Percentiles rank a stretch among this genome's conserved stretches.
phyloP scores from a whole-genome alignment of 2,113 vertebrate genomes.

The Hippocampus zosterae region DNA sequence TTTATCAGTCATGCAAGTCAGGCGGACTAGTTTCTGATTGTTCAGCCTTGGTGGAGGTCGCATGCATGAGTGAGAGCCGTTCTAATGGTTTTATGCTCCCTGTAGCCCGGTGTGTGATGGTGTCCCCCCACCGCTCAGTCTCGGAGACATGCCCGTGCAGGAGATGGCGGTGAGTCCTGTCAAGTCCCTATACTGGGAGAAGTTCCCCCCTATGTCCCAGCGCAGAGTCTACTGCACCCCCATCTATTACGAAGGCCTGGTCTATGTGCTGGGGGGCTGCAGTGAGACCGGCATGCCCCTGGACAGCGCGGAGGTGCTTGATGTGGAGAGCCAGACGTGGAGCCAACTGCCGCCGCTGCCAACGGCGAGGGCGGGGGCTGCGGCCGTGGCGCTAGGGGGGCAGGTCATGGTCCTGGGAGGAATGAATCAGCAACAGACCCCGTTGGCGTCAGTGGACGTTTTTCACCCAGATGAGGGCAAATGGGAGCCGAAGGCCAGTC shows the following conservation, averaged over 20 bases:
- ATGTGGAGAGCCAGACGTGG: slow-evolving; percentile 84
- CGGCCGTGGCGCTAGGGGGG: slow-evolving; percentile 79
- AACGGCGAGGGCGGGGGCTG: slow-evolving; percentile 83
- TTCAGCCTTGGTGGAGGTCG: background rate
- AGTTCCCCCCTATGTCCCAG: slow-evolving; percentile 87
- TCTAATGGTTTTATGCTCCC: slow-evolving; percentile 14
- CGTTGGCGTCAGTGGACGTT: slow-evolving; percentile 86
- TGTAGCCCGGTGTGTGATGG: slow-evolving; percentile 43
- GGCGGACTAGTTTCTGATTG: background rate
- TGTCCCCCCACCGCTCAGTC: slow-evolving; percentile 45
- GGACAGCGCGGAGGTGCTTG: slow-evolving; percentile 82
- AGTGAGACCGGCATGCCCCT: slow-evolving; percentile 80
- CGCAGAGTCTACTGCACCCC: slow-evolving; percentile 89
- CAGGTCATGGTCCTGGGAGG: slow-evolving; percentile 87
- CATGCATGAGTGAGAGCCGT: too few relatives aligned
- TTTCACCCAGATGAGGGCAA: slow-evolving; percentile 89
- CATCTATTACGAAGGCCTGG: slow-evolving; percentile 77
- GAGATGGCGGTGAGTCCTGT: slow-evolving; percentile 79
- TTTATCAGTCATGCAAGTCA: too few relatives aligned
- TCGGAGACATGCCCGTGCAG: slow-evolving; percentile 73
- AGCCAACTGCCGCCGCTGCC: slow-evolving; percentile 79
- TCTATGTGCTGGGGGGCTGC: slow-evolving; percentile 92
- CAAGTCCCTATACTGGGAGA: slow-evolving; percentile 83
- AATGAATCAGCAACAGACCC: slow-evolving; percentile 87
- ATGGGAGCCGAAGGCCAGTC: slow-evolving; percentile 85